Evolutionary conservation across 1,140 invertebrate genomes (phyloP).

Genomic region (Ceratitis capitata): DNA sequence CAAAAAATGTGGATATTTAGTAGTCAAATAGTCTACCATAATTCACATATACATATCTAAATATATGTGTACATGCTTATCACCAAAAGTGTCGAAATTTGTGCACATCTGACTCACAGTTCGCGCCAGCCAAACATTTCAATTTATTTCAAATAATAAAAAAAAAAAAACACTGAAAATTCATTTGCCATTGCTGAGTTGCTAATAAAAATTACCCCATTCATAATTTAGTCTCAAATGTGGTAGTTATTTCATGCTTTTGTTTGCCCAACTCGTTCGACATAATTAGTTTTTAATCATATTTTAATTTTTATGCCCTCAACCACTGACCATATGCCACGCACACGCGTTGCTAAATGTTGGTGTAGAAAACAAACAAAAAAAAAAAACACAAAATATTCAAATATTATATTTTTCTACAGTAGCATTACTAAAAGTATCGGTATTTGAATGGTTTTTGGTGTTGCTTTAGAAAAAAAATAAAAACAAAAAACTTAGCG

Average conservation of each 20-base stretch:
- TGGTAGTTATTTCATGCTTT: too few species aligned
- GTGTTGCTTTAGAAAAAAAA: not conserved
- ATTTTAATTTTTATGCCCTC: constrained; percentile 36
- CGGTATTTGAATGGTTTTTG: not conserved
- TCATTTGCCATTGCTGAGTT: not conserved
- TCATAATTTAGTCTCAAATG: not conserved
- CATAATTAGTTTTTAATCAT: constrained; percentile 37
- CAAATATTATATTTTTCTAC: not conserved
- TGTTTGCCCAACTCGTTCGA: constrained; percentile 26
- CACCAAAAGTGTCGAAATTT: too few species aligned
- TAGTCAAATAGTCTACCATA: not conserved
- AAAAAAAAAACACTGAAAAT: not conserved
- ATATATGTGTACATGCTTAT: not conserved
- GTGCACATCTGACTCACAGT: not conserved
- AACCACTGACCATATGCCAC: not conserved
- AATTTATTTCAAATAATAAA: not conserved
- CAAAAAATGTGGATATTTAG: not conserved
- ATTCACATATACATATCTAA: not conserved
- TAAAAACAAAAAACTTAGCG: not conserved
- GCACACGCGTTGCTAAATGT: not conserved
- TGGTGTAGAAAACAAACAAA: too few species aligned
- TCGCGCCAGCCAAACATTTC: not conserved
- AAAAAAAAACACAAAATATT: too few species aligned
- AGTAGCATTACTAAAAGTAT: not conserved
- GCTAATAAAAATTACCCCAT: constrained; percentile 1